Base-by-base conservation (phyloP, 2,888 invertebrate genomes). In the Mimas tiliae region DNA sequence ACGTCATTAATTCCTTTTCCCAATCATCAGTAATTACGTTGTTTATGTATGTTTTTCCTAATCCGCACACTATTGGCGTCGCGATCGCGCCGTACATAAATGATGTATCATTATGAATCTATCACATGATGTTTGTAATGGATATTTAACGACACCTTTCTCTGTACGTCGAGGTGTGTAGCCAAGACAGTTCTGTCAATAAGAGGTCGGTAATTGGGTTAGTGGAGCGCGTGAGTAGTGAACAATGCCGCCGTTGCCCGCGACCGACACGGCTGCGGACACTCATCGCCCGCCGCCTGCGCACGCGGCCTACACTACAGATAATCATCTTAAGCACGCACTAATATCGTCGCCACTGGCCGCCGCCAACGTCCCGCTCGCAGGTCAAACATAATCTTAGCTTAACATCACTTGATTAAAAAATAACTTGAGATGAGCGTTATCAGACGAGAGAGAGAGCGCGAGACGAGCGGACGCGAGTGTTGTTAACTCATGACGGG, bases 121-220 rank as follows among this genome's bases (percentile, higher is more conserved):
- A 58, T 58, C 65, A 47, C 34, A 34, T 55, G 58, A 55, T 65
- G 55, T 58, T 65, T 58, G 48, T 48, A 65, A 65, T 65, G 55
- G 65, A 34, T 48, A 58, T 65, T 58, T 48, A 62, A 51, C 50
- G 51, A 51, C 65, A 65, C 62, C 65, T 65, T 65, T 62, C 83
- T 85, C 83, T 80, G 79, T 80, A 76, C 75, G 72, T 72, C 77
- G 84, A 85, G 88, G 82, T 82, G 79, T 73, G 78, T 80, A 82
- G 91, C 90, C 92, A 91, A 92, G 88, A 90, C 87, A 86, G 82
- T 85, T 91, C 90, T 90, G 92, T 90, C 91, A 91, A 89, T 91
- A 88, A 86, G 88, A 82, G 81, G 81, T 80, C 81, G 85, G 86
- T 88, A 93, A 92, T 88, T 88, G 83, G 93, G 93, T 92, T 82